A percentile compares a stretch with the other conserved stretches of the same genome.
These are phyloP conservation scores for Ondatra zibethicus DNA, from an alignment of 2,113 vertebrate species.

Conservation along the genomic window DNA sequence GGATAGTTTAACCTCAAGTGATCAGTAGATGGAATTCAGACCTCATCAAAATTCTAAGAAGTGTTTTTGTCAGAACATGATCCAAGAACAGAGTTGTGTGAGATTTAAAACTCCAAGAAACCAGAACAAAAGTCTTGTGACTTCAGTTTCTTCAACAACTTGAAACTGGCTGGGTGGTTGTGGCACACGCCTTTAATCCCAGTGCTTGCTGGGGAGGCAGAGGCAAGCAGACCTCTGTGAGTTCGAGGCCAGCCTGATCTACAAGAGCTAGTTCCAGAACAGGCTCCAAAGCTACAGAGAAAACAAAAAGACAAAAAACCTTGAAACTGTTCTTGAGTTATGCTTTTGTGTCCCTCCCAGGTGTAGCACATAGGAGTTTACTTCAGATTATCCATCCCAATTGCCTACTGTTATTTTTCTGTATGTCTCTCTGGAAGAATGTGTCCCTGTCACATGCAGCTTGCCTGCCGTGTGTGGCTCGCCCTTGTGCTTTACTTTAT, in stretches of 20 bases:
- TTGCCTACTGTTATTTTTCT: background rate
- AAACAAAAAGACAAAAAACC: too few species aligned
- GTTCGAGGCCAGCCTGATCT: too few species aligned
- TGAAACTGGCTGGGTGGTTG: background rate
- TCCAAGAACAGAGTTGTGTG: background rate
- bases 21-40: background rate
- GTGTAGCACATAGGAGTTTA: background rate
- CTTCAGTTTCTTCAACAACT: background rate
- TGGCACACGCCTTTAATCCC: too few species aligned
- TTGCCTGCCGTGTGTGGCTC: background rate
- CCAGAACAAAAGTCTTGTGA: background rate
- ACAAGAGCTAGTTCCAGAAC: too few species aligned
- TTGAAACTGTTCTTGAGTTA: too few species aligned
- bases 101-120: background rate
- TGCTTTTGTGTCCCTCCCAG: background rate
- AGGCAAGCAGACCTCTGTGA: too few species aligned
- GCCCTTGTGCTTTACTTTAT: background rate
- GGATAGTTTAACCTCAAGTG: background rate
- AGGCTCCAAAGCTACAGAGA: too few species aligned
- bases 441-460: background rate
- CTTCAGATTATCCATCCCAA: background rate
- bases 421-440: background rate
- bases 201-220: too few species aligned
- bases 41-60: constrained; percentile 15
- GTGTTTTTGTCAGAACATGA: background rate